phyloP scores from a whole-genome alignment of 2,113 vertebrate genomes.

The Mesembrinibis cayennensis region DNA sequence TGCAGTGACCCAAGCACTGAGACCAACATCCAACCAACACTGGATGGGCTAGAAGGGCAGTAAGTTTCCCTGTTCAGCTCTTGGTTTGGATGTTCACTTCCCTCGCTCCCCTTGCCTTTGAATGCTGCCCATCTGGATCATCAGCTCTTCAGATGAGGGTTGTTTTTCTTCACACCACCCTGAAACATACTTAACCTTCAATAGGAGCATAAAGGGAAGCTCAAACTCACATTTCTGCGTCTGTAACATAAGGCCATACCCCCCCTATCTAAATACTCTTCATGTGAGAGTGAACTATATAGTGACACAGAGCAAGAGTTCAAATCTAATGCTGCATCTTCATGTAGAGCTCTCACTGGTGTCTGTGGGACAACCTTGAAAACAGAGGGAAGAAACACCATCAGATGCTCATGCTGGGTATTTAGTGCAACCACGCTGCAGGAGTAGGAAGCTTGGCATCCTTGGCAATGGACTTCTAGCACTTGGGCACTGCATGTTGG shows the following conservation, averaged over 20 bases:
- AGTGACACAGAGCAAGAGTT: background rate
- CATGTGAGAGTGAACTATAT: background rate
- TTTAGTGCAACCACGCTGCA: background rate
- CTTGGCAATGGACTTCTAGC: background rate
- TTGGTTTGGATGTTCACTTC: background rate
- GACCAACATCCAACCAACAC: background rate
- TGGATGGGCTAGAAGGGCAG: background rate
- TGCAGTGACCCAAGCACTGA: background rate
- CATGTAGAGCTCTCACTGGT: background rate
- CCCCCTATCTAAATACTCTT: rapidly evolving
- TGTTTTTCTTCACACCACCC: background rate
- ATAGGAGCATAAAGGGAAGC: background rate
- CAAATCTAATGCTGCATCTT: background rate
- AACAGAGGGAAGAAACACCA: background rate
- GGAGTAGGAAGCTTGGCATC: background rate
- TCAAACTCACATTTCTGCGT: background rate
- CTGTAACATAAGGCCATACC: background rate
- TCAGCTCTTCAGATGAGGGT: background rate
- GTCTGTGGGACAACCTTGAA: background rate
- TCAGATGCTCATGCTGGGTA: background rate
- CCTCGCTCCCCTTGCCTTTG: background rate
- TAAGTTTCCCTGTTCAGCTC: background rate
- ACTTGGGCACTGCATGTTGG: rapidly evolving
- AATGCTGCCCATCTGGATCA: background rate
- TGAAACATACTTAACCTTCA: background rate